Conservation (phyloP, 2,113 vertebrate genomes). For the Ptyas mucosa region DNA sequence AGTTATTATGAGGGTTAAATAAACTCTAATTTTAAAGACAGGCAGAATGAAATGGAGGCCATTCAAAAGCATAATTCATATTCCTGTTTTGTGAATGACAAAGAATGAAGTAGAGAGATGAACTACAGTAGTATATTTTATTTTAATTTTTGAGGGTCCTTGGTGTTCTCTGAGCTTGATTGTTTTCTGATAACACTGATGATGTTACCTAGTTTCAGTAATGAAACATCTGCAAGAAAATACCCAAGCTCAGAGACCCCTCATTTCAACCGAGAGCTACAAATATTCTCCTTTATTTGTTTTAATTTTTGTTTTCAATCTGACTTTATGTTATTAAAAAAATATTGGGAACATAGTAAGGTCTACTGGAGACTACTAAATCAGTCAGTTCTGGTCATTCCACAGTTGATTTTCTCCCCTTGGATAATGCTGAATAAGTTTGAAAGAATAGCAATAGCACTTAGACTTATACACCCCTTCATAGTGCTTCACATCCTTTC, state of each 20-base stretch:
- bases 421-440: background rate
- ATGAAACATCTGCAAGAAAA: background rate
- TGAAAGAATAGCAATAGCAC: background rate
- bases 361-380: background rate
- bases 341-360: background rate
- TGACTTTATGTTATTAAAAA: background rate
- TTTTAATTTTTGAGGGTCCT: background rate
- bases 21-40: background rate
- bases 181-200: background rate
- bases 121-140: background rate
- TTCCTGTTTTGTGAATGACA: background rate
- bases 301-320: background rate
- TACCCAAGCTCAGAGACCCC: background rate
- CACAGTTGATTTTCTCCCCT: background rate
- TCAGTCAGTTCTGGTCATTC: background rate
- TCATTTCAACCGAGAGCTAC: background rate
- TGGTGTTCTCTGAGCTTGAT: background rate
- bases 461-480: background rate
- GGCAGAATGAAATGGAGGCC: background rate
- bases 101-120: background rate
- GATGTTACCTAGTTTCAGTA: background rate
- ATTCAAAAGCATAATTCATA: background rate
- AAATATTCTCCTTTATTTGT: background rate
- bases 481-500: background rate
- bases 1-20: background rate